Percentiles rank a stretch among this genome's conserved stretches.
Conservation (phyloP, 2,113 vertebrate genomes). For the Chiloscyllium plagiosum region DNA sequence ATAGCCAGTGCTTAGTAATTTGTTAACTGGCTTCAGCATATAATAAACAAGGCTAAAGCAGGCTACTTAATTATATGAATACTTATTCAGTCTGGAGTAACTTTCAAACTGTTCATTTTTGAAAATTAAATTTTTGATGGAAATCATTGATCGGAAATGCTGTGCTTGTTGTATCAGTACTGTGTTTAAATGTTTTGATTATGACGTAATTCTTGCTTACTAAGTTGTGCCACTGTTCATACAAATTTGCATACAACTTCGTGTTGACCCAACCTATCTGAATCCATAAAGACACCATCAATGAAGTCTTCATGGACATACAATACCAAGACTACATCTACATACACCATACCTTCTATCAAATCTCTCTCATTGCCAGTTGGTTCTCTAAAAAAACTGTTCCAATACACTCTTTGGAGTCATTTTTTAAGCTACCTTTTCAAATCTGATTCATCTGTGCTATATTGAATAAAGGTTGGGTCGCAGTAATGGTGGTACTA, state of each 20-base stretch:
- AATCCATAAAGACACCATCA: background rate
- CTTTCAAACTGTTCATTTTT: constrained; percentile 9
- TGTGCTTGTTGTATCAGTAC: background rate
- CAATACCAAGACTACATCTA: too few relatives aligned
- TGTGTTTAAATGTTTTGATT: background rate
- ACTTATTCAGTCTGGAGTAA: background rate
- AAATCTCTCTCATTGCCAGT: too few relatives aligned
- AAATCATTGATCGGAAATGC: background rate
- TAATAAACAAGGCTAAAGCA: background rate
- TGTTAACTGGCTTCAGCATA: background rate
- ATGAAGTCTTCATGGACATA: background rate
- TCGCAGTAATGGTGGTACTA: too few relatives aligned
- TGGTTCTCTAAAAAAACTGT: too few relatives aligned
- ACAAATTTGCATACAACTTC: background rate
- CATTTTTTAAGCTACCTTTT: too few relatives aligned
- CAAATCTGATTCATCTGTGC: too few relatives aligned
- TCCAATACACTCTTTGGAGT: too few relatives aligned
- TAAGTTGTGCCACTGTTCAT: background rate
- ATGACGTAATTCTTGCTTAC: background rate
- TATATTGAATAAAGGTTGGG: too few relatives aligned
- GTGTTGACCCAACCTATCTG: background rate
- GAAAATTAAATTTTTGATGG: constrained; percentile 20
- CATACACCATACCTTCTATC: too few relatives aligned
- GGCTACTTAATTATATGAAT: background rate
- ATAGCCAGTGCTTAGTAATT: background rate